Evolutionary conservation across 2,888 invertebrate genomes (phyloP).

Genomic region (Campopleginae sp.): DNA sequence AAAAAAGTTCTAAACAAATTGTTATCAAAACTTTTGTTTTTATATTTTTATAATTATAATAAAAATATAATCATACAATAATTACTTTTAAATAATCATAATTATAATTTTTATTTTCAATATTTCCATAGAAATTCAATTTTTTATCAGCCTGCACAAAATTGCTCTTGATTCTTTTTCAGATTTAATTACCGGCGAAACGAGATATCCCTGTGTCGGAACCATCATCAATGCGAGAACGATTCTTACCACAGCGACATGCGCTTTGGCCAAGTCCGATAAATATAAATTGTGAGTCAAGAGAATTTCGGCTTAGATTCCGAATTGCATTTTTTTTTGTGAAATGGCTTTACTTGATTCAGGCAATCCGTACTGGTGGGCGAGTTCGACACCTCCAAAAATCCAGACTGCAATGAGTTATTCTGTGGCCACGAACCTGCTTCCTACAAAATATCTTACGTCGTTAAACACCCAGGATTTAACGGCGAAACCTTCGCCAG

Average conservation of each 20-base stretch:
- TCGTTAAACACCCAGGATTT: constrained; percentile 92
- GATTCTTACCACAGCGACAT: constrained; percentile 91
- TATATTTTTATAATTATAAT: too few relatives aligned
- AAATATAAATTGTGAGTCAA: constrained; percentile 90
- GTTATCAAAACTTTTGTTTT: too few relatives aligned
- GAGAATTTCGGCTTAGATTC: constrained; percentile 27
- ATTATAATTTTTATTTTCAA: too few relatives aligned
- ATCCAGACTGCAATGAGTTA: constrained; percentile 89
- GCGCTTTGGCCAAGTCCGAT: constrained; percentile 91
- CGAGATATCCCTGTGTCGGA: constrained; percentile 91
- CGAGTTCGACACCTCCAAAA: constrained; percentile 89
- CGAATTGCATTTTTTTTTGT: too few relatives aligned
- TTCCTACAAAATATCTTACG: constrained; percentile 90
- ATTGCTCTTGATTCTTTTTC: constrained; percentile 68
- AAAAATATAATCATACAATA: too few relatives aligned
- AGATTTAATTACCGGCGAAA: constrained; percentile 89
- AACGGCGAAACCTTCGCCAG: constrained; percentile 85
- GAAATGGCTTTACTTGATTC: constrained; percentile 54
- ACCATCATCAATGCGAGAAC: constrained; percentile 88
- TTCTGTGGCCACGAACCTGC: constrained; percentile 91
- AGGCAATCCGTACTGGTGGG: constrained; percentile 91
- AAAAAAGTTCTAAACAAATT: too few relatives aligned
- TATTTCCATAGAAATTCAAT: not conserved
- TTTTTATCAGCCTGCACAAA: not conserved
- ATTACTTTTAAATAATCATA: too few relatives aligned